A percentile compares a stretch with the other conserved stretches of the same genome.
phyloP scores from a whole-genome alignment of 2,113 vertebrate species.

The Calidris pugnax region DNA sequence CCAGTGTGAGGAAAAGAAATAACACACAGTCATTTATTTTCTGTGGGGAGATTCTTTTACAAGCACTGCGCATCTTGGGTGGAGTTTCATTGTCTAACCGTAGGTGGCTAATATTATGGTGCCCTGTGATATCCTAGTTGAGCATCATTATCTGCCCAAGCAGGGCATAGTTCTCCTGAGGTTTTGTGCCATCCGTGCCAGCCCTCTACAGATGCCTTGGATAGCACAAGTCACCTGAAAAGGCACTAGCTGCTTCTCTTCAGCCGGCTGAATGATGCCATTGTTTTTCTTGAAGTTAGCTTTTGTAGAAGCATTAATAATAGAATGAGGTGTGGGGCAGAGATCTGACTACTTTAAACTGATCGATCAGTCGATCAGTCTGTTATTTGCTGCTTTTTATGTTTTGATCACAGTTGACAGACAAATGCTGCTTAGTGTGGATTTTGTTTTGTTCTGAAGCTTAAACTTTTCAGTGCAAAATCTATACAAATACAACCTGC shows the following conservation, averaged over 20 bases:
- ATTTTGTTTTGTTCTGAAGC: background rate
- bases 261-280: background rate
- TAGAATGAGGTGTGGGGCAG: background rate
- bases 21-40: background rate
- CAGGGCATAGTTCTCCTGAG: background rate
- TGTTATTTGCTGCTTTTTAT: background rate
- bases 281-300: background rate
- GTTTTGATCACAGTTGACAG: background rate
- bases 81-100: background rate
- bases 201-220: background rate
- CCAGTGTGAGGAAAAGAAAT: background rate
- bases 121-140: background rate
- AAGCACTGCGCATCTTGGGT: background rate
- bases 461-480: background rate
- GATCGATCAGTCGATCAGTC: background rate
- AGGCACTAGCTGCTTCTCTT: background rate
- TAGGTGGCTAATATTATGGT: background rate
- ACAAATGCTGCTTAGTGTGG: background rate
- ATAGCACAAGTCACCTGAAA: background rate
- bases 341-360: background rate
- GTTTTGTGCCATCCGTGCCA: background rate
- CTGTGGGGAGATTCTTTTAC: background rate
- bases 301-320: background rate
- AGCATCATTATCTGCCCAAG: background rate
- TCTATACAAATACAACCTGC: background rate